phyloP scores from a whole-genome alignment of 2,888 invertebrate genomes.

The Caenorhabditis sp. region DNA sequence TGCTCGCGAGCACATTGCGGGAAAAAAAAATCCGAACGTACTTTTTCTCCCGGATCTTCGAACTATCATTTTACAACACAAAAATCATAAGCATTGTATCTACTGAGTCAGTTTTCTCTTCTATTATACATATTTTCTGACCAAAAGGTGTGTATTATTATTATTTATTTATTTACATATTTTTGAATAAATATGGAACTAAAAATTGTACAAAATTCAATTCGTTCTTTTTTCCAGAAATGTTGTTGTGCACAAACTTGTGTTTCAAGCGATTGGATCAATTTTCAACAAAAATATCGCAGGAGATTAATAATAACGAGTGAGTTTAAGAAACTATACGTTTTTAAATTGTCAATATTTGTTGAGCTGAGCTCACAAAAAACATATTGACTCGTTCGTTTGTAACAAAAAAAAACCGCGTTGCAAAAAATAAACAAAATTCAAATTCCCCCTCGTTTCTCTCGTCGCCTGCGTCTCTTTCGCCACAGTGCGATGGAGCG shows the following conservation, averaged over 20 bases:
- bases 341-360: background rate
- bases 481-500: background rate
- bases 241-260: conserved; percentile 57
- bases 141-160: background rate
- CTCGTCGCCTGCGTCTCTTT: background rate
- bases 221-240: conserved; percentile 14
- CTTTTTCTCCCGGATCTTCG: conserved; percentile 8
- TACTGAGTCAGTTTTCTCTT: background rate
- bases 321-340: conserved; percentile 24
- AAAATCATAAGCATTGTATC: background rate
- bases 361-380: background rate
- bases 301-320: conserved; percentile 61
- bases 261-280: conserved; percentile 59
- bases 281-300: conserved; percentile 42
- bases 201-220: background rate
- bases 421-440: background rate
- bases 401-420: background rate
- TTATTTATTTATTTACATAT: conserved; percentile 8
- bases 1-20: conserved; percentile 7
- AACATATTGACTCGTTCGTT: conserved; percentile 1
- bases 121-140: background rate
- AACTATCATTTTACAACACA: background rate
- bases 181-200: background rate
- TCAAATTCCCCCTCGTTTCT: background rate
- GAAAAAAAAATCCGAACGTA: background rate